Evolutionary conservation across 2,113 vertebrate species (phyloP), one percentile per base, ranked within the genome.

Genomic region (Gallinago media): DNA sequence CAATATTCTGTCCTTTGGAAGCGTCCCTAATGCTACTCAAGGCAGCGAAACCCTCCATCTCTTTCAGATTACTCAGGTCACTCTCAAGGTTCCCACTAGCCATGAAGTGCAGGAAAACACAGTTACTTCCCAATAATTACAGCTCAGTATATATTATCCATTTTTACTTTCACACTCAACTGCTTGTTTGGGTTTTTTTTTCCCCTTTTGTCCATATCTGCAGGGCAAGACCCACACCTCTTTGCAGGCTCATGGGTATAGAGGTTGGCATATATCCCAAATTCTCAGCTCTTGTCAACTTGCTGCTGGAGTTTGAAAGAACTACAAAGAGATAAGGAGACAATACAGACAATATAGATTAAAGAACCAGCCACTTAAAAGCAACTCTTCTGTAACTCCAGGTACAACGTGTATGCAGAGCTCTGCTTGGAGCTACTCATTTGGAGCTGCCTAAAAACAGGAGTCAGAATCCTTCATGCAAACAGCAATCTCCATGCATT

Each of bases 331-430:
- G 23, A 62, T 40, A 12, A 80, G 16, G 4, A 62, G 26, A 3
- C 21, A 16, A 55, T 3, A 59, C 5, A 65, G 49, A 52, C 42
- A 75, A 26, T 3, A 59, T 0, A 42, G 15, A 84, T 40, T 44
- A 67, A 67, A 79, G 71, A 63, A 26, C 5, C 38, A 74, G 12
- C 32, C 66, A 65, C 8, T 81, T 62, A 2, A 59, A 81, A 81
- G 26, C 38, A 85, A 3, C 23, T 54, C 14, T 52, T 21, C 46
- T 58, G 54, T 67, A 80, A 25, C 7, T 23, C 36, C 46, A 84
- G 31, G 18, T 22, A 42, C 34, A 3, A 1, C 0, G 0, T 1
- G 6, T 5, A 5, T 6, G 8, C 1, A 46, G 25, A 74, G 61
- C 66, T 77, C 52, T 93, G n/a, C 55, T 5, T 38, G 76, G 46